phyloP scores from a whole-genome alignment of 2,888 invertebrate species.

The Cecidostiba fungosa region DNA sequence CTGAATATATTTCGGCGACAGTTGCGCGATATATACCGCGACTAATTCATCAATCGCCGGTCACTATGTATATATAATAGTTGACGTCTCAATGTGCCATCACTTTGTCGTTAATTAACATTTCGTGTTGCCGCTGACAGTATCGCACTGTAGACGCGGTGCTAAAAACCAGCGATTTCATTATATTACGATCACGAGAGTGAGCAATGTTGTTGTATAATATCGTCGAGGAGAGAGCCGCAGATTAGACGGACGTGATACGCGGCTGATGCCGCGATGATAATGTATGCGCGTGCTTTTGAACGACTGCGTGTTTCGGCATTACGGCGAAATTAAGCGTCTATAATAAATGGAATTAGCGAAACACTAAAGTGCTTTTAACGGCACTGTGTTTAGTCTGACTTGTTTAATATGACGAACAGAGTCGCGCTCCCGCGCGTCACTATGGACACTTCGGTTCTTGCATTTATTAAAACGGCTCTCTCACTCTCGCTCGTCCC shows the following conservation, averaged over 20 bases:
- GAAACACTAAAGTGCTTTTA: constrained; percentile 79
- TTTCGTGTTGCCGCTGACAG: constrained; percentile 41
- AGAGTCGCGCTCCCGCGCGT: constrained; percentile 43
- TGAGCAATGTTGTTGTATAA: constrained; percentile 14
- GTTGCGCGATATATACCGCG: not conserved
- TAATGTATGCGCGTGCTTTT: constrained; percentile 23
- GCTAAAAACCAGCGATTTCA: constrained; percentile 28
- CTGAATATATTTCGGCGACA: constrained; percentile 1
- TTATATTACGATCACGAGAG: constrained; percentile 21
- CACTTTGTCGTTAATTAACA: constrained; percentile 59
- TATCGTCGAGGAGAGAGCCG: constrained; percentile 17
- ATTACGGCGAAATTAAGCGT: constrained; percentile 60
- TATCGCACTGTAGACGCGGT: not conserved
- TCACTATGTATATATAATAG: constrained; percentile 33
- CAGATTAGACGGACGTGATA: constrained; percentile 31
- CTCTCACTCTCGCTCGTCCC: constrained; percentile 69
- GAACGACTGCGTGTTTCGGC: constrained; percentile 42
- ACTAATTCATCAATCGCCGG: constrained; percentile 54
- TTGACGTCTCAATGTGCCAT: constrained; percentile 55
- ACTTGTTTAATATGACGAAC: constrained; percentile 77
- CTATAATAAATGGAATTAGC: constrained; percentile 77
- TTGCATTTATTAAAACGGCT: constrained; percentile 78
- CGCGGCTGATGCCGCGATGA: not conserved
- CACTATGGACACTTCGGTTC: constrained; percentile 65
- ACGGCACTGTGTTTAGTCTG: constrained; percentile 73